Percentiles rank a stretch among this genome's conserved stretches.
Evolutionary conservation across 1,140 invertebrate species (phyloP).

Genomic region (Bombus pascuorum): DNA sequence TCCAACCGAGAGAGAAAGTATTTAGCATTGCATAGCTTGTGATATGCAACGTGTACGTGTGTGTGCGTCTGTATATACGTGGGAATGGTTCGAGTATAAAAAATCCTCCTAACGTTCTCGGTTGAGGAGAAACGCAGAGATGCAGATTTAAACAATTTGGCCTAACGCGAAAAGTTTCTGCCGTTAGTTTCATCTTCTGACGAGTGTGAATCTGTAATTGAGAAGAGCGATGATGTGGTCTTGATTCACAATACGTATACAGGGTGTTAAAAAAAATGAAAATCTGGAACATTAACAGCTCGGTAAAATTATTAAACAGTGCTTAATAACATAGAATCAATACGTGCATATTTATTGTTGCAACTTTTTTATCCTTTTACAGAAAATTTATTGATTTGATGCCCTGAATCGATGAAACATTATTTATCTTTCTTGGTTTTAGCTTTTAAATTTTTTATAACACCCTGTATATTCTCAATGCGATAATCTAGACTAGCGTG

Average conservation of each 20-base stretch:
- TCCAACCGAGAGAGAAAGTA: background rate
- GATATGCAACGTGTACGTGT: background rate
- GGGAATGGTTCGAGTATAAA: background rate
- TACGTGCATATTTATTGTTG: background rate
- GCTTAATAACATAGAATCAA: background rate
- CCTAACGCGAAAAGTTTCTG: conserved; percentile 53
- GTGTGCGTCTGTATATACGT: background rate
- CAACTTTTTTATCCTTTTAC: background rate
- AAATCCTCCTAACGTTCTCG: conserved; percentile 15
- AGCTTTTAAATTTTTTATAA: background rate
- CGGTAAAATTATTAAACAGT: background rate
- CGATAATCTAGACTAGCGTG: background rate
- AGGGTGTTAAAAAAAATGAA: background rate
- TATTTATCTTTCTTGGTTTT: background rate
- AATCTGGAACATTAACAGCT: background rate
- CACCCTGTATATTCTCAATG: background rate
- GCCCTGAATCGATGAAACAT: background rate
- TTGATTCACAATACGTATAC: background rate
- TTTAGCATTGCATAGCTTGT: background rate
- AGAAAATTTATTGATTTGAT: background rate
- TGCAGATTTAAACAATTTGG: conserved; percentile 47
- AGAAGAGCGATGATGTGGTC: conserved; percentile 13
- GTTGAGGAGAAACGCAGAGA: conserved; percentile 19
- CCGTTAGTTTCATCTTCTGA: conserved; percentile 31
- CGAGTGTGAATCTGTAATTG: conserved; percentile 26